Base-by-base conservation (phyloP, 2,113 vertebrate species). In the Orthonyx spaldingii region DNA sequence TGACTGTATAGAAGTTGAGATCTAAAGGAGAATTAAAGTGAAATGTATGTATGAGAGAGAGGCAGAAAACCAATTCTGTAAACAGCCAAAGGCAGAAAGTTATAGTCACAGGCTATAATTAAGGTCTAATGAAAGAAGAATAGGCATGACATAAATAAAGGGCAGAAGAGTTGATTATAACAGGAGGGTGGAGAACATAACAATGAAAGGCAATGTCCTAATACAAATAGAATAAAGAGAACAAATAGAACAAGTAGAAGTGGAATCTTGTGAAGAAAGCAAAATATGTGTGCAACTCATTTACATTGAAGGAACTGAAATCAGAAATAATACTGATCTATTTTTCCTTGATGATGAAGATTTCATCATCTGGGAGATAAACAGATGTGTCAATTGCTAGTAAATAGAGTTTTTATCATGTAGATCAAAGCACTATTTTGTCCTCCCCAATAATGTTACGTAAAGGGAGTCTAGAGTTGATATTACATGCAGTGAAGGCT, bases 61-160 rank as follows among this genome's bases (percentile, higher is more conserved):
- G 41, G n/a, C 56, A 95, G 56, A 90, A 94, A 94, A 89, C 50
- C 10, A 60, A 53, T 87, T 91, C 69, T 79, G 50, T 94, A 93
- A 93, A 89, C 74, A 94, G 78, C 46, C 78, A 89, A 88, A 94
- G 85, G 57, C 57, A 80, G 65, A 81, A 94, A 92, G 61, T 76
- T 78, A 55, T 46, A 90, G 74, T 57, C 64, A 74, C 23, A 47
- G 52, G 44, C 68, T 93, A 50, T 89, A 94, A 92, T 92, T 94
- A 93, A 75, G n/a, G n/a, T 12, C 56, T 96, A 89, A 95, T 86
- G 92, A 95, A 91, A 88, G 85, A 83, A 80, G 87, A 94, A 90
- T 82, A 47, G 27, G n/a, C 37, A 72, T 41, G 72, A 69, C 78
- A 91, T 69, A 89, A 94, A 96, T 75, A 90, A 94, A 79, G 24